Evolutionary conservation across 2,113 vertebrate genomes (phyloP).

Genomic region (Nothobranchius furzeri): DNA sequence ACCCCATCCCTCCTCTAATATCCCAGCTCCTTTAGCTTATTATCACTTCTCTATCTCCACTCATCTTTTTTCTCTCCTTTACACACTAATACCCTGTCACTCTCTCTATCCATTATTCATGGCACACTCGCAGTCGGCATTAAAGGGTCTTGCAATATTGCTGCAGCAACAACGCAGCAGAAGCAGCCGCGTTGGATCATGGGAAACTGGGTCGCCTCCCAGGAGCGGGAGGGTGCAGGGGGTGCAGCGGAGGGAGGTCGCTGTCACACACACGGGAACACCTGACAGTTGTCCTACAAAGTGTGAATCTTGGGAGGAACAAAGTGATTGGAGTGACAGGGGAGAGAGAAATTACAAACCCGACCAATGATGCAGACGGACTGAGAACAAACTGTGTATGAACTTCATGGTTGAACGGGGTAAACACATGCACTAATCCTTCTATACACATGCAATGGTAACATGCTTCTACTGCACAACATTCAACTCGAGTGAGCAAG

Average conservation of each 20-base stretch:
- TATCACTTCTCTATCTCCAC: constrained; percentile 3
- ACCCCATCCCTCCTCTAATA: constrained; percentile 12
- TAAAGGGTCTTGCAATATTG: constrained; percentile 62
- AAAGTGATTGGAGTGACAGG: constrained; percentile 26
- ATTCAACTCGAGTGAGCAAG: constrained; percentile 1
- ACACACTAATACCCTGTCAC: constrained; percentile 58
- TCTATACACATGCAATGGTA: constrained; percentile 6
- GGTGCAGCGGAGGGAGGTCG: constrained; percentile 51
- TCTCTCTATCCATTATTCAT: constrained; percentile 79
- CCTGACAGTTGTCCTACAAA: constrained; percentile 65
- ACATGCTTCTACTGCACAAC: constrained; percentile 11
- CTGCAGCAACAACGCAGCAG: constrained; percentile 66
- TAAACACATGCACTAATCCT: background rate
- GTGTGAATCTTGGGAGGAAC: constrained; percentile 23
- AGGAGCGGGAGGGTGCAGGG: constrained; percentile 61
- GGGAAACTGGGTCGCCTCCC: constrained; percentile 83
- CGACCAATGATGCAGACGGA: constrained; percentile 25
- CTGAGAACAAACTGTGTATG: constrained; percentile 8
- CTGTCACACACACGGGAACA: constrained; percentile 42
- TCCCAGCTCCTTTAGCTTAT: constrained; percentile 8
- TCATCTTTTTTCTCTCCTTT: constrained; percentile 3
- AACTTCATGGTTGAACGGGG: background rate
- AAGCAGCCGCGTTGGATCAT: constrained; percentile 72
- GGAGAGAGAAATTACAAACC: constrained; percentile 5
- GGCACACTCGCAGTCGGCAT: constrained; percentile 67